Percentiles rank a stretch among this genome's conserved stretches.
Conservation (phyloP, 1,140 invertebrate genomes). For the Drosophila auraria region DNA sequence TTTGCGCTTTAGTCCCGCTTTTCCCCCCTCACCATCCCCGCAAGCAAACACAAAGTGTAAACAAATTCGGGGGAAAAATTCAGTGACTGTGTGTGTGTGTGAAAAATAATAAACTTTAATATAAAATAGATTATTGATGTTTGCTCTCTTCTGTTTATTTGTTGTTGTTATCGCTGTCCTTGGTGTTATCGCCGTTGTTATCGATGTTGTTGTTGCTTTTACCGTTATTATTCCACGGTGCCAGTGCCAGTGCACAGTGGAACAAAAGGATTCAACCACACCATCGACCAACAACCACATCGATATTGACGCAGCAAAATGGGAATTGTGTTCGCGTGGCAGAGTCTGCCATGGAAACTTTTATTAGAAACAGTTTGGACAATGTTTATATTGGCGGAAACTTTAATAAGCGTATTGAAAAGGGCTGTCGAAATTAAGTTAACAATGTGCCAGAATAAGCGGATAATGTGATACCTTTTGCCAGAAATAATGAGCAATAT, state of each 20-base stretch:
- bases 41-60: slow-evolving; percentile 40
- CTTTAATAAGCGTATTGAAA: slow-evolving; percentile 10
- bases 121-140: slow-evolving; percentile 62
- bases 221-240: slow-evolving; percentile 20
- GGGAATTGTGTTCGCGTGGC: not conserved
- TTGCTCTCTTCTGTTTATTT: slow-evolving; percentile 24
- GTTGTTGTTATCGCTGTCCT: slow-evolving; percentile 29
- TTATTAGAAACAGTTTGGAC: slow-evolving; percentile 12
- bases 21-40: not conserved
- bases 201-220: not conserved
- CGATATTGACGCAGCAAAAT: not conserved
- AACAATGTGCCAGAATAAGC: not conserved
- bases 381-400: slow-evolving; percentile 16
- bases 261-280: slow-evolving; percentile 6
- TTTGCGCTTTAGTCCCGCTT: slow-evolving; percentile 9
- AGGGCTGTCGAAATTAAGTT: not conserved
- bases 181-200: slow-evolving; percentile 20
- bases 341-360: not conserved
- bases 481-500: not conserved
- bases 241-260: slow-evolving; percentile 10
- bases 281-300: not conserved
- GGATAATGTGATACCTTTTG: not conserved
- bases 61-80: slow-evolving; percentile 29
- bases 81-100: slow-evolving; percentile 3
- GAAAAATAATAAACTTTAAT: slow-evolving; percentile 59